Percentiles rank a stretch among this genome's conserved stretches.
phyloP scores from a whole-genome alignment of 2,888 invertebrate genomes.

The Calameuta idolon region DNA sequence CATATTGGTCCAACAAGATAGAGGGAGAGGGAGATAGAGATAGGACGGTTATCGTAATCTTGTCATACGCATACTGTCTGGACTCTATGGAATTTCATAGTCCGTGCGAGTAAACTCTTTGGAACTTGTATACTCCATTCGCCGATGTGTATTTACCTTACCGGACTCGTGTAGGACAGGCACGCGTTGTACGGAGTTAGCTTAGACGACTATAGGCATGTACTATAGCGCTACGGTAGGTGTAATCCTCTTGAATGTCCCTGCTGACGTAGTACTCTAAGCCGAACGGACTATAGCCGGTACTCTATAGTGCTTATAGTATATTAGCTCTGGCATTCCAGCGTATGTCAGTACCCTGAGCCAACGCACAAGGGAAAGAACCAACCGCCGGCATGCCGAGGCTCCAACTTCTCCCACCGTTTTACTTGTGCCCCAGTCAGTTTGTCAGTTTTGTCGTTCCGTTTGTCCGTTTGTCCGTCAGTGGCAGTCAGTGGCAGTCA shows the following conservation, averaged over 20 bases:
- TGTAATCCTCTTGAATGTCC: not conserved
- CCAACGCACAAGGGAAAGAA: not conserved
- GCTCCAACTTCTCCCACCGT: constrained; percentile 25
- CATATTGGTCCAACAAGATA: not conserved
- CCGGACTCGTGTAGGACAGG: not conserved
- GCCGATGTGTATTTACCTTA: not conserved
- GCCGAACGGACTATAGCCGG: not conserved
- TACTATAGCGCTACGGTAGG: not conserved
- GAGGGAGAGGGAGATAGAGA: not conserved
- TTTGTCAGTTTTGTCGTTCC: constrained; percentile 5
- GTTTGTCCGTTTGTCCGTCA: too few relatives aligned
- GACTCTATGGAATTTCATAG: not conserved
- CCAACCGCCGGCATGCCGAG: not conserved
- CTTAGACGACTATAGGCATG: not conserved
- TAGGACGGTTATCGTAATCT: not conserved
- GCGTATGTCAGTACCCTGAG: not conserved
- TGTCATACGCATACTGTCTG: not conserved
- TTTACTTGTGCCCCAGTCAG: constrained; percentile 12
- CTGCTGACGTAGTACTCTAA: not conserved
- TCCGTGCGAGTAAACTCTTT: not conserved
- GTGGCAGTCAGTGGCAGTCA: too few relatives aligned
- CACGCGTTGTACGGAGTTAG: not conserved
- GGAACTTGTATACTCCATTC: not conserved
- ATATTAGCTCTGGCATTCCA: not conserved
- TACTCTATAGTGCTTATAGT: not conserved